These are phyloP conservation scores for Alexandromys fortis DNA, from an alignment of 2,113 vertebrate genomes.

Conservation along the genomic window DNA sequence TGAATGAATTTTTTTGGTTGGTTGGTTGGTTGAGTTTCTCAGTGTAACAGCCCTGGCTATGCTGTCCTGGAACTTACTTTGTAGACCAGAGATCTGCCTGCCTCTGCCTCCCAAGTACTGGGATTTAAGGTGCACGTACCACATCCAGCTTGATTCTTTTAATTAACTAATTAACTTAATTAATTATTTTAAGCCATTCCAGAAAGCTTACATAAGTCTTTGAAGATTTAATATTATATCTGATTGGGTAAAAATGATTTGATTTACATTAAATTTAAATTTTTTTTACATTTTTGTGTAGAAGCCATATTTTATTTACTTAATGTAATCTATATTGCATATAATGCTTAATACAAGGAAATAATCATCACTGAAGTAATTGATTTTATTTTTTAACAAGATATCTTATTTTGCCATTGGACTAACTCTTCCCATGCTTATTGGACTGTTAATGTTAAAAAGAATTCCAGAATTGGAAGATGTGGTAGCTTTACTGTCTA, in stretches of 20 bases:
- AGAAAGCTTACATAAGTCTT: background rate
- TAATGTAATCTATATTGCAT: background rate
- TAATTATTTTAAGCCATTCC: background rate
- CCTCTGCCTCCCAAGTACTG: no score
- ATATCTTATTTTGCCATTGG: background rate
- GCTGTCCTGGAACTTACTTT: no score
- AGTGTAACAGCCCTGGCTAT: no score
- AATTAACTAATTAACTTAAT: no score
- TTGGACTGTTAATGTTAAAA: constrained; percentile 10
- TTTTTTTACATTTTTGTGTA: constrained; percentile 41
- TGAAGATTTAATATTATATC: constrained; percentile 21
- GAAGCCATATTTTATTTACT: background rate
- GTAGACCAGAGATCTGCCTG: no score
- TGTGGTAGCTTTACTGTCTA: background rate
- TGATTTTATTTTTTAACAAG: constrained; percentile 6
- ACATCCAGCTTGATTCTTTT: no score
- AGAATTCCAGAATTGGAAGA: constrained; percentile 14
- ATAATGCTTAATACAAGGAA: constrained; percentile 14
- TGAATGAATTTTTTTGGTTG: background rate
- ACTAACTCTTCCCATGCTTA: background rate
- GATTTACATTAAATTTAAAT: constrained; percentile 28
- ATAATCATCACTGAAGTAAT: background rate
- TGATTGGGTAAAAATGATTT: background rate
- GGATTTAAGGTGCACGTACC: no score
- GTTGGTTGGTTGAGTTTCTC: no score